phyloP scores from a whole-genome alignment of 2,888 invertebrate species.

The Acleris emargana region DNA sequence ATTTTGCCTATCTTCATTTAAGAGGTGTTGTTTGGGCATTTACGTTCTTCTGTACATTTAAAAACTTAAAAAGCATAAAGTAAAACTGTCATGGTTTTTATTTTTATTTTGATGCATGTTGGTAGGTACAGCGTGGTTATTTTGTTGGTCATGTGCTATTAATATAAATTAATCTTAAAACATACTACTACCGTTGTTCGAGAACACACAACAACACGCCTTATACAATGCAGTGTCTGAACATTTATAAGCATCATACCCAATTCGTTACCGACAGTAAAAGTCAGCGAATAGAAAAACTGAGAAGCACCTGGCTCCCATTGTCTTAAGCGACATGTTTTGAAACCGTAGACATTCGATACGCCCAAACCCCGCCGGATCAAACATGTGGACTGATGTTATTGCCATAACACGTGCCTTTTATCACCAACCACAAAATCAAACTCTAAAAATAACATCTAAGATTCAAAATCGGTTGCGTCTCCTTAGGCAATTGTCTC shows the following conservation, averaged over 20 bases:
- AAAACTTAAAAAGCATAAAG: too few species aligned
- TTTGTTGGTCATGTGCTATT: too few species aligned
- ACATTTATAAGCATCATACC: not conserved
- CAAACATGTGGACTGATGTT: constrained; percentile 67
- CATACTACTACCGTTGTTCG: too few species aligned
- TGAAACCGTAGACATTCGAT: constrained; percentile 68
- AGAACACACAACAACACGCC: too few species aligned
- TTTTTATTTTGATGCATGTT: too few species aligned
- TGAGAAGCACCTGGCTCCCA: constrained; percentile 39
- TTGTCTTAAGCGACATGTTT: constrained; percentile 68
- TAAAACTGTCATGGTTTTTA: too few species aligned
- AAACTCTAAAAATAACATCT: constrained; percentile 34
- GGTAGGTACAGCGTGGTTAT: too few species aligned
- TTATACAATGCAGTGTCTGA: too few species aligned
- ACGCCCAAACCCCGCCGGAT: constrained; percentile 78
- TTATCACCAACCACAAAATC: not conserved
- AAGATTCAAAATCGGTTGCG: constrained; percentile 39
- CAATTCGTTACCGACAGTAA: constrained; percentile 43
- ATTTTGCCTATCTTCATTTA: too few species aligned
- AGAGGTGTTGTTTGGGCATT: too few species aligned
- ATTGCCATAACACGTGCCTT: constrained; percentile 70
- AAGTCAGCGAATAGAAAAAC: constrained; percentile 20
- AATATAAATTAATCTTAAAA: too few species aligned
- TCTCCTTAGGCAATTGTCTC: constrained; percentile 36
- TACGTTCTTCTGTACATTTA: too few species aligned